Conservation (phyloP, 2,797 vertebrate species). For the Meda fulgida region DNA sequence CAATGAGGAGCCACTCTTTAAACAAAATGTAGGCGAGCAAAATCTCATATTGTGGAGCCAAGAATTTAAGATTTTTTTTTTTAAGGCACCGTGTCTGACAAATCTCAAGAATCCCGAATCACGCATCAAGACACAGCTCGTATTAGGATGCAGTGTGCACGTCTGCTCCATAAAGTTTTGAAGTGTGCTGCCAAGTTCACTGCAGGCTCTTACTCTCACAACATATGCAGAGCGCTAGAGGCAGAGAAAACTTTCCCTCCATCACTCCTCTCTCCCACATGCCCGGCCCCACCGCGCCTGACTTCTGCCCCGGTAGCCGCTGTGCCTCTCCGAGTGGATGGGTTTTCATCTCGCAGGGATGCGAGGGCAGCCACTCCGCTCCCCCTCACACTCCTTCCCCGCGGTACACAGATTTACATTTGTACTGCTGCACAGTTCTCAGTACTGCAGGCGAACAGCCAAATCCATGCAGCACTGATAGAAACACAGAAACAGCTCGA, state of each 20-base stretch:
- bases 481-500: conserved; percentile 34
- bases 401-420: conserved; percentile 63
- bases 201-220: conserved; percentile 67
- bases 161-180: conserved; percentile 66
- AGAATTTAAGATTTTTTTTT: not conserved
- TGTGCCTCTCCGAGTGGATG: conserved; percentile 73
- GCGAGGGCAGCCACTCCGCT: conserved; percentile 76
- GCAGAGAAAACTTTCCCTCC: conserved; percentile 66
- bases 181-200: conserved; percentile 65
- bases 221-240: conserved; percentile 60
- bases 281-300: conserved; percentile 72
- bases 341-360: conserved; percentile 79
- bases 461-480: conserved; percentile 53
- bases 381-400: conserved; percentile 66
- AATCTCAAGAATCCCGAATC: conserved; percentile 42
- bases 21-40: conserved; percentile 31
- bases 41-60: conserved; percentile 33
- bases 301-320: conserved; percentile 78
- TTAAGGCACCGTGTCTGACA: conserved; percentile 20
- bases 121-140: conserved; percentile 45
- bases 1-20: conserved; percentile 19
- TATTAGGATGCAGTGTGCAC: conserved; percentile 61
- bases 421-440: conserved; percentile 50
- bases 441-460: conserved; percentile 58
- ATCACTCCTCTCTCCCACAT: conserved; percentile 66